Percentiles rank a stretch among this genome's conserved stretches.
These are phyloP conservation scores for Acronicta alni DNA, from an alignment of 2,888 invertebrate genomes.

Conservation along the genomic window DNA sequence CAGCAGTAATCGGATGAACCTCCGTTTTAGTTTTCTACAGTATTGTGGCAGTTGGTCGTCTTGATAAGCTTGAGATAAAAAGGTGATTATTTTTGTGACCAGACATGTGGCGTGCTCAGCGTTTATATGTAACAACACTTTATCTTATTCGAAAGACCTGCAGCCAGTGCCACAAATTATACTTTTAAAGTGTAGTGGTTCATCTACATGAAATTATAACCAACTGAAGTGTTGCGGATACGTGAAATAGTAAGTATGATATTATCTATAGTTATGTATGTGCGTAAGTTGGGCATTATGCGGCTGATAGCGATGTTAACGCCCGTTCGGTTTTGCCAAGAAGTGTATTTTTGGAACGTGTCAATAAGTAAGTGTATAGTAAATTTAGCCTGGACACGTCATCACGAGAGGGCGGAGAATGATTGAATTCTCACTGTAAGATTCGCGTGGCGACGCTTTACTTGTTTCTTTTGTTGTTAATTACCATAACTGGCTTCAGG, in stretches of 20 bases:
- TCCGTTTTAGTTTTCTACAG: neutral
- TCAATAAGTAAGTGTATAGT: conserved; percentile 89
- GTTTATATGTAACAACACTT: conserved; percentile 60
- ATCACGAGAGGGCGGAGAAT: conserved; percentile 75
- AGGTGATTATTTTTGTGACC: conserved; percentile 5
- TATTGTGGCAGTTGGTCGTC: conserved; percentile 1
- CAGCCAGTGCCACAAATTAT: conserved; percentile 16
- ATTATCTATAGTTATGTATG: conserved; percentile 58
- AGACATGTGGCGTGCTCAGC: conserved; percentile 52
- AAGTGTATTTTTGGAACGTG: conserved; percentile 88
- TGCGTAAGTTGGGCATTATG: conserved; percentile 80
- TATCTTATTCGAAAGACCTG: conserved; percentile 49
- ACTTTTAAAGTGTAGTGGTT: conserved; percentile 18
- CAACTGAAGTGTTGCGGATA: conserved; percentile 60
- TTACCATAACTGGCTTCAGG: conserved; percentile 55
- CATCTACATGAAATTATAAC: conserved; percentile 32
- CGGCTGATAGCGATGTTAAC: conserved; percentile 87
- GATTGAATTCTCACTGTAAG: conserved; percentile 76
- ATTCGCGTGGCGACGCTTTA: conserved; percentile 58
- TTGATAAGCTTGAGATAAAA: conserved; percentile 9
- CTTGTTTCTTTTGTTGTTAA: conserved; percentile 61
- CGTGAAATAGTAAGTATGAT: conserved; percentile 44
- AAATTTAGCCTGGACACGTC: conserved; percentile 87
- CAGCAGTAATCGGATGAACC: conserved; percentile 5
- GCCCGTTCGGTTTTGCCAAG: conserved; percentile 89